Conservation (phyloP, 2,888 invertebrate genomes). For the Lamellibrachia satsuma region DNA sequence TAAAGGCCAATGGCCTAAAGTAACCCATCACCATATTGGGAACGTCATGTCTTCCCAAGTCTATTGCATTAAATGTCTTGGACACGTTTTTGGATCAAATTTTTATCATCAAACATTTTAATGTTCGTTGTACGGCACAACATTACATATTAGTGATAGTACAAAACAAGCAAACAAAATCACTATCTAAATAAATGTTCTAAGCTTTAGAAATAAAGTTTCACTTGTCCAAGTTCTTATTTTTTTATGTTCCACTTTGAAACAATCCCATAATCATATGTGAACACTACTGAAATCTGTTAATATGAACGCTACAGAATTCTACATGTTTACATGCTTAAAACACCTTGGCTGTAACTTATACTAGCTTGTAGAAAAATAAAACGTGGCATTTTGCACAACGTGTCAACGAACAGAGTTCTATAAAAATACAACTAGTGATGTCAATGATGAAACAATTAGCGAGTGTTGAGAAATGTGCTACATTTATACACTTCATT, state of each 20-base stretch:
- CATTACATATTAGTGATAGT: no score
- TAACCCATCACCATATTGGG: no score
- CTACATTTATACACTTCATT: background rate
- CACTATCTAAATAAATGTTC: no score
- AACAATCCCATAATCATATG: background rate
- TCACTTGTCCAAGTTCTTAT: background rate
- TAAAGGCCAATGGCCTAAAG: no score
- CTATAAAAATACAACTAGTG: background rate
- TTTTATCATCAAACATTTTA: no score
- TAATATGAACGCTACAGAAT: background rate
- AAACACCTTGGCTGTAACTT: background rate
- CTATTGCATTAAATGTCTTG: no score
- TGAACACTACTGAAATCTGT: background rate
- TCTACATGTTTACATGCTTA: background rate
- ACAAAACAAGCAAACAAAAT: no score
- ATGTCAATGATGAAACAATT: background rate
- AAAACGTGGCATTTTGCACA: constrained; percentile 8
- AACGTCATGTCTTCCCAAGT: no score
- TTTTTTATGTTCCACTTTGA: background rate
- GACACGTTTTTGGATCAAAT: no score
- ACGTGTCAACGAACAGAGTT: background rate
- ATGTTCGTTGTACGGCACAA: no score
- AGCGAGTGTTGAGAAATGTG: background rate
- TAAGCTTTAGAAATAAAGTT: background rate
- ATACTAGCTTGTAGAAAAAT: background rate